These are phyloP conservation scores for Hypotaenidia okinawae DNA, from an alignment of 2,797 vertebrate species.

Conservation along the genomic window DNA sequence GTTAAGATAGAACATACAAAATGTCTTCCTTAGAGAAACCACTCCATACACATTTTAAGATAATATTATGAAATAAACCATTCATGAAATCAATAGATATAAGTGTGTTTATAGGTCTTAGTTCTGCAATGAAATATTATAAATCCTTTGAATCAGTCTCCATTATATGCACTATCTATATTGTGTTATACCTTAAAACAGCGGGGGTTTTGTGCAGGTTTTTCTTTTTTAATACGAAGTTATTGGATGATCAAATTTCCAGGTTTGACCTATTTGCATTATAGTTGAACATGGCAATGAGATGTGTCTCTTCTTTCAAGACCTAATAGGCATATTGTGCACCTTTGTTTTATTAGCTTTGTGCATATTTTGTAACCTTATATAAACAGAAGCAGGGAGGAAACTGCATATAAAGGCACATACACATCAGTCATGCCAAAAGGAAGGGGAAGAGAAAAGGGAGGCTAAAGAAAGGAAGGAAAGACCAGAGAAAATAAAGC, in stretches of 20 bases:
- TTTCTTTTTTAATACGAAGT: conserved; percentile 55
- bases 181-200: conserved; percentile 28
- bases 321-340: conserved; percentile 41
- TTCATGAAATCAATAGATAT: conserved; percentile 49
- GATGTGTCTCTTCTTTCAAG: conserved; percentile 59
- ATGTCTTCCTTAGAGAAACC: conserved; percentile 73
- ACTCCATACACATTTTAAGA: conserved; percentile 60
- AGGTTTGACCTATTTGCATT: conserved; percentile 42
- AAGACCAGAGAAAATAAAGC: conserved; percentile 45
- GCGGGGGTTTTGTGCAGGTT: neutral
- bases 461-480: neutral
- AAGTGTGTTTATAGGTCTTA: neutral
- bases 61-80: conserved; percentile 59
- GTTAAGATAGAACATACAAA: conserved; percentile 61
- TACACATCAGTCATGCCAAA: conserved; percentile 49
- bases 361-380: conserved; percentile 67
- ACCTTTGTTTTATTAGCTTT: conserved; percentile 60
- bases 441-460: neutral
- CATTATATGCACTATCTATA: conserved; percentile 47
- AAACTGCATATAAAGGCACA: conserved; percentile 54
- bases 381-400: conserved; percentile 53
- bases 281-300: conserved; percentile 25
- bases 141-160: conserved; percentile 43
- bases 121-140: conserved; percentile 49
- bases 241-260: conserved; percentile 72